Evolutionary conservation across 2,797 vertebrate species (phyloP).

Genomic region (Platalea minor): DNA sequence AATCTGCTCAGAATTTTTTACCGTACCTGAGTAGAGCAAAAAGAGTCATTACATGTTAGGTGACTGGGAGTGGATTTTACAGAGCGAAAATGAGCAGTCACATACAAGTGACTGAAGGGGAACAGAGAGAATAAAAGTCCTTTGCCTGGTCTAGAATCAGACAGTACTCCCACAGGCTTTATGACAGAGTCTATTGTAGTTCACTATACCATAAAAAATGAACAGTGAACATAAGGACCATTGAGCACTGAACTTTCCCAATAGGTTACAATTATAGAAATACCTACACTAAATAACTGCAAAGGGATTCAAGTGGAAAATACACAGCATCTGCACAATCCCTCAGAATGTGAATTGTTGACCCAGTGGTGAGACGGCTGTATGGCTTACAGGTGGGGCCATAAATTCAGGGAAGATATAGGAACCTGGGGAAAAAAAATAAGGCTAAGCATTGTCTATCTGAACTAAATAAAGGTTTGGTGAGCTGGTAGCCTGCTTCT

Average conservation of each 20-base stretch:
- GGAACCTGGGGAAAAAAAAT: neutral
- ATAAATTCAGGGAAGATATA: neutral
- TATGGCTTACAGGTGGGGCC: accelerated
- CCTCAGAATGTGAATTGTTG: neutral
- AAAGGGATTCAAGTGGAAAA: neutral
- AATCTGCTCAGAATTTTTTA: neutral
- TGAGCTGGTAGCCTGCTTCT: neutral
- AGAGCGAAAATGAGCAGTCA: neutral
- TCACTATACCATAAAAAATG: neutral
- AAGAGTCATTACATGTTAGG: neutral
- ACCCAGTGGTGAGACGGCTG: neutral
- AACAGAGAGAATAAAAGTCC: neutral
- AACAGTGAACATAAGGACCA: neutral
- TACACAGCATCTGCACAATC: neutral
- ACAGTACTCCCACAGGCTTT: neutral
- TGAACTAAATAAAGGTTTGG: neutral
- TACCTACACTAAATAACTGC: neutral
- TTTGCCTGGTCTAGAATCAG: neutral
- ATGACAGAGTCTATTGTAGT: neutral
- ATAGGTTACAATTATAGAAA: neutral
- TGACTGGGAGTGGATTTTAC: neutral
- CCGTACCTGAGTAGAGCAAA: neutral
- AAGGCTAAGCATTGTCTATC: neutral
- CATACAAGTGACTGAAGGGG: neutral
- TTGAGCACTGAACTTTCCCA: neutral